Percentiles rank a stretch among this genome's conserved stretches.
Conservation (phyloP, 2,888 invertebrate species). For the Chesias legatella region DNA sequence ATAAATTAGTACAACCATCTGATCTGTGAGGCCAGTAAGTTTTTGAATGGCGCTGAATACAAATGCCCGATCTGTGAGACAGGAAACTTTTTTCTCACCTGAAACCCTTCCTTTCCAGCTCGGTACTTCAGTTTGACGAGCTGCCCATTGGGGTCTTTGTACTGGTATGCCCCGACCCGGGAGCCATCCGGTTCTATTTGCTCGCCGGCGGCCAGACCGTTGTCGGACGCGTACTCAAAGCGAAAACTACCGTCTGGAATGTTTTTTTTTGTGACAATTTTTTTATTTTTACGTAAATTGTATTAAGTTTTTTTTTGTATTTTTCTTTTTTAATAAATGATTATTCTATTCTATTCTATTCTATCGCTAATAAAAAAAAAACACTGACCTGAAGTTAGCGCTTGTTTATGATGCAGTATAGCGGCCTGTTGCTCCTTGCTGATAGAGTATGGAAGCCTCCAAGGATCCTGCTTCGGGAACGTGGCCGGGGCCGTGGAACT, state of each 20-base stretch:
- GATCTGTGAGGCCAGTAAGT: no score
- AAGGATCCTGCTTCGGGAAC: conserved; percentile 50
- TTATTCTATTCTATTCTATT: no score
- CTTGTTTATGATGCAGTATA: conserved; percentile 83
- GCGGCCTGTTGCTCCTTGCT: conserved; percentile 60
- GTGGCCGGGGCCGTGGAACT: conserved; percentile 20
- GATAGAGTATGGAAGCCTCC: conserved; percentile 47
- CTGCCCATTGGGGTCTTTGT: conserved; percentile 84
- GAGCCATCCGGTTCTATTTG: conserved; percentile 84
- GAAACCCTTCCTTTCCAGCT: conserved; percentile 75
- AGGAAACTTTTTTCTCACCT: conserved; percentile 44
- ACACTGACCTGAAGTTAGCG: conserved; percentile 75
- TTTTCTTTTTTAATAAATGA: no score
- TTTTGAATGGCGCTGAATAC: no score
- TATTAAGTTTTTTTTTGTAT: no score
- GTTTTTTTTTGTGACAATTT: no score
- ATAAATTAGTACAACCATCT: no score
- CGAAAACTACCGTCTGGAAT: conserved; percentile 82
- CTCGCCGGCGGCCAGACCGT: conserved; percentile 84
- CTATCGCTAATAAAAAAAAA: not conserved
- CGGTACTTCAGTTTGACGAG: conserved; percentile 82
- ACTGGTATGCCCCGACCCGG: conserved; percentile 82
- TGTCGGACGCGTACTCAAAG: conserved; percentile 85
- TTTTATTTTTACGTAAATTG: no score
- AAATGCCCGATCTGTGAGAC: no score